A percentile compares a stretch with the other conserved stretches of the same genome.
Evolutionary conservation across 2,888 invertebrate species (phyloP).

Genomic region (Seladonia tumulorum): DNA sequence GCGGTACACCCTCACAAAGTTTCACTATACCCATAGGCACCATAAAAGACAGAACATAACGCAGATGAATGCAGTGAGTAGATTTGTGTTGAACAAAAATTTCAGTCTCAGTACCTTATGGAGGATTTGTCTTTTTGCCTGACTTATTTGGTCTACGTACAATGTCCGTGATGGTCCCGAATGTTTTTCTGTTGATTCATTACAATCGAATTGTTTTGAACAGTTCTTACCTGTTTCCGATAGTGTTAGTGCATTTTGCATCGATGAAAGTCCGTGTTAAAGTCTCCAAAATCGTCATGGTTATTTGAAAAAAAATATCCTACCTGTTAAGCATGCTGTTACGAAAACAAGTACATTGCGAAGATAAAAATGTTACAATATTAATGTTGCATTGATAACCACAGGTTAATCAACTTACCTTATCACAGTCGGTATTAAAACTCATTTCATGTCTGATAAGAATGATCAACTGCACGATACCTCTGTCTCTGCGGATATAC

Average conservation of each 20-base stretch:
- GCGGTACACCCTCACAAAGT: conserved; percentile 78
- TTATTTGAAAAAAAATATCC: conserved; percentile 14
- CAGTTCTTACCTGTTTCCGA: conserved; percentile 19
- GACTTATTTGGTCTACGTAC: conserved; percentile 16
- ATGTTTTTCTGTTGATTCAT: conserved; percentile 37
- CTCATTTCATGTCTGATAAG: not conserved
- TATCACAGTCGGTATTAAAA: not conserved
- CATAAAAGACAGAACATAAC: conserved; percentile 77
- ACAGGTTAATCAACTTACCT: not conserved
- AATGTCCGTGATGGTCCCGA: conserved; percentile 37
- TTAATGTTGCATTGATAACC: not conserved
- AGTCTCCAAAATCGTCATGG: not conserved
- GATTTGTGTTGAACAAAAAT: conserved; percentile 46
- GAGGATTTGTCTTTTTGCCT: conserved; percentile 23
- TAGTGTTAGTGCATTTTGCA: conserved; percentile 40
- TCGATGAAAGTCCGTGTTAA: conserved; percentile 8
- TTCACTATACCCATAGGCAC: conserved; percentile 79
- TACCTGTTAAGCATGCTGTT: not conserved
- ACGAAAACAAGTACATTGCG: too few species aligned
- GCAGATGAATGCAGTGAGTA: conserved; percentile 81
- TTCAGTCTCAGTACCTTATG: not conserved
- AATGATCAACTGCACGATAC: not conserved
- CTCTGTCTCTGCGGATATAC: not conserved
- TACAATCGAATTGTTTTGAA: not conserved
- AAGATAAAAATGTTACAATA: not conserved